Evolutionary conservation across 2,113 vertebrate genomes (phyloP).

Genomic region (Solenodon paradoxus): DNA sequence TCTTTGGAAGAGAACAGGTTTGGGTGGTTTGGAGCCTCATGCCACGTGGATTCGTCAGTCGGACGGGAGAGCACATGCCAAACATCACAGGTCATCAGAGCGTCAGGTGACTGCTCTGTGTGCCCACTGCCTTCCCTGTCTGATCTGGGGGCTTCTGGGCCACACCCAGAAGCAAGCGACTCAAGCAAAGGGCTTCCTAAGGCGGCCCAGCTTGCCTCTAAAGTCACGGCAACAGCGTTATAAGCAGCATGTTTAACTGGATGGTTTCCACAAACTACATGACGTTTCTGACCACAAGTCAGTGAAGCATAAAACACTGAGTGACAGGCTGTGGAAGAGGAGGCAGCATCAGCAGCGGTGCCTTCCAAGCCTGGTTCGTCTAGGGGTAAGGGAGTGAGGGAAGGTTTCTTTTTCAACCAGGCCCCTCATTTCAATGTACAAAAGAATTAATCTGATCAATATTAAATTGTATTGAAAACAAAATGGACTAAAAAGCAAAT

Average conservation of each 20-base stretch:
- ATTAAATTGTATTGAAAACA: slow-evolving; percentile 83
- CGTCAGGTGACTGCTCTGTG: background rate
- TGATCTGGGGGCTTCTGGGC: background rate
- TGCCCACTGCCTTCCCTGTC: background rate
- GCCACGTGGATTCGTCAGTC: slow-evolving; percentile 52
- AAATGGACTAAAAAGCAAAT: slow-evolving; percentile 85
- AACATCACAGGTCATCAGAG: background rate
- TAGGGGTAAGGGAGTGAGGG: background rate
- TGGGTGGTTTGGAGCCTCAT: slow-evolving; percentile 52
- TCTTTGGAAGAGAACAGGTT: slow-evolving; percentile 60
- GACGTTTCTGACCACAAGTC: slow-evolving; percentile 76
- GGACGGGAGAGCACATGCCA: slow-evolving; percentile 62
- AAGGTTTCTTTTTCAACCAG: slow-evolving; percentile 71
- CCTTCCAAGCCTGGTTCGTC: slow-evolving; percentile 77
- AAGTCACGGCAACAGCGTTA: slow-evolving; percentile 56
- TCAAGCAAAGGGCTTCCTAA: background rate
- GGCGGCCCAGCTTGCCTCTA: slow-evolving; percentile 46
- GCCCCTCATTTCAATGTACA: slow-evolving; percentile 81
- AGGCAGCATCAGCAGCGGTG: slow-evolving; percentile 63
- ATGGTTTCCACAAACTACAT: slow-evolving; percentile 77
- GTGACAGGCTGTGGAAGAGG: slow-evolving; percentile 79
- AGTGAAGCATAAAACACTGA: slow-evolving; percentile 84
- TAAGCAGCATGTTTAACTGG: slow-evolving; percentile 72
- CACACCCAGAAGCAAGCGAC: slow-evolving; percentile 47
- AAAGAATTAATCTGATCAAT: slow-evolving; percentile 83